These are phyloP conservation scores for Spialia ferax DNA, from an alignment of 2,888 invertebrate genomes.

Conservation along the genomic window DNA sequence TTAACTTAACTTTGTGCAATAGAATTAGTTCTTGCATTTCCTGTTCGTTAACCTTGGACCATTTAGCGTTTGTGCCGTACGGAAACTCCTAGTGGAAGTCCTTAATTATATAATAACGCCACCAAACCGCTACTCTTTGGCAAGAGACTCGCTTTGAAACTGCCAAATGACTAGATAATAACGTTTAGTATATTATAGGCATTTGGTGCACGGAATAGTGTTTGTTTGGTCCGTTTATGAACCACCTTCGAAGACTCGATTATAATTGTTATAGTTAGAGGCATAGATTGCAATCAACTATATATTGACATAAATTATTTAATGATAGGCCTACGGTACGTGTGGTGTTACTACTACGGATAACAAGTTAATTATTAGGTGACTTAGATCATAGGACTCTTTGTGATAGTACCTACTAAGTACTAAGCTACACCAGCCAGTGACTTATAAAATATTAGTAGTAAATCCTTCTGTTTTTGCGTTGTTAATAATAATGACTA, in stretches of 20 bases:
- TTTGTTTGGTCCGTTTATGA: slow-evolving; percentile 22
- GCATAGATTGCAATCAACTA: not conserved
- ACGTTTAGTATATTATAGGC: slow-evolving; percentile 34
- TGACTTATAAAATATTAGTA: too few relatives aligned
- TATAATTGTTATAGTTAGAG: slow-evolving; percentile 6
- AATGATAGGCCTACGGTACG: not conserved
- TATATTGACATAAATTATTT: not conserved
- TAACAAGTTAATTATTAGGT: not conserved
- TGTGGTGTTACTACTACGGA: not conserved
- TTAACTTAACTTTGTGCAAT: slow-evolving; percentile 27
- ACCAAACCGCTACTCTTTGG: slow-evolving; percentile 38
- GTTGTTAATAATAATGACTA: too few relatives aligned
- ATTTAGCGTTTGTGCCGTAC: slow-evolving; percentile 25
- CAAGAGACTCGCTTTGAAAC: slow-evolving; percentile 34
- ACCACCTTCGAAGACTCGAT: slow-evolving; percentile 3
- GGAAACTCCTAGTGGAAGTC: slow-evolving; percentile 35
- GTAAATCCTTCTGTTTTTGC: too few relatives aligned
- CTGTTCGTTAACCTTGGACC: slow-evolving; percentile 36
- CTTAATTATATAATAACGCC: slow-evolving; percentile 40
- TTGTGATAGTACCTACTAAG: too few relatives aligned
- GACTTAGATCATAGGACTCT: too few relatives aligned
- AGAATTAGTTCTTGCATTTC: slow-evolving; percentile 37
- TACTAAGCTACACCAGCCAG: too few relatives aligned
- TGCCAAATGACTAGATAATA: slow-evolving; percentile 40
- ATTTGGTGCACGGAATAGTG: slow-evolving; percentile 24